A percentile compares a stretch with the other conserved stretches of the same genome.
These are phyloP conservation scores for Embiotoca jacksoni DNA, from an alignment of 2,113 vertebrate genomes.

Conservation along the genomic window DNA sequence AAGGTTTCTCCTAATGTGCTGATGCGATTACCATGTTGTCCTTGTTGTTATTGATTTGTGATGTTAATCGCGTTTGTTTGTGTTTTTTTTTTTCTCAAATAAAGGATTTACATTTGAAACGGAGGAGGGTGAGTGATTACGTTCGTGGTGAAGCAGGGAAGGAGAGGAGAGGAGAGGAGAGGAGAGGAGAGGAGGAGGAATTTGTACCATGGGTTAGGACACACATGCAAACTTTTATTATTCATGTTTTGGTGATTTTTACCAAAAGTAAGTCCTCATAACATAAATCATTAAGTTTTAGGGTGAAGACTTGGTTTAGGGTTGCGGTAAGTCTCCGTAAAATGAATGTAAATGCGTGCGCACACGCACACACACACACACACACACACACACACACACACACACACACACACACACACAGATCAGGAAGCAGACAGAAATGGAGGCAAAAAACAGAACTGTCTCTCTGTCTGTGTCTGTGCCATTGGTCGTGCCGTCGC, in stretches of 20 bases:
- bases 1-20: slow-evolving; percentile 27
- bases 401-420: too few relatives aligned
- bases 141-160: background rate
- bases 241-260: too few relatives aligned
- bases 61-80: slow-evolving; percentile 19
- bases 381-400: too few relatives aligned
- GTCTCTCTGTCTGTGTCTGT: background rate
- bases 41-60: slow-evolving; percentile 16
- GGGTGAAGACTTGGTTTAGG: too few relatives aligned
- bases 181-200: background rate
- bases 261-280: too few relatives aligned
- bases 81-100: background rate
- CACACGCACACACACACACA: too few relatives aligned
- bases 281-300: too few relatives aligned
- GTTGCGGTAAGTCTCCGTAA: too few relatives aligned
- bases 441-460: background rate
- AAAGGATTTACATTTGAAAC: slow-evolving; percentile 9
- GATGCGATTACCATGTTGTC: slow-evolving; percentile 35
- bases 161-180: background rate
- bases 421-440: too few relatives aligned
- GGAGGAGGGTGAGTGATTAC: background rate
- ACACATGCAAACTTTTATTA: background rate
- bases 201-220: background rate
- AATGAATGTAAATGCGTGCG: too few relatives aligned
- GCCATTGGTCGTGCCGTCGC: background rate